Percentiles rank a stretch among this genome's conserved stretches.
Evolutionary conservation across 2,113 vertebrate species (phyloP).

Genomic region (Tachysurus vachellii): DNA sequence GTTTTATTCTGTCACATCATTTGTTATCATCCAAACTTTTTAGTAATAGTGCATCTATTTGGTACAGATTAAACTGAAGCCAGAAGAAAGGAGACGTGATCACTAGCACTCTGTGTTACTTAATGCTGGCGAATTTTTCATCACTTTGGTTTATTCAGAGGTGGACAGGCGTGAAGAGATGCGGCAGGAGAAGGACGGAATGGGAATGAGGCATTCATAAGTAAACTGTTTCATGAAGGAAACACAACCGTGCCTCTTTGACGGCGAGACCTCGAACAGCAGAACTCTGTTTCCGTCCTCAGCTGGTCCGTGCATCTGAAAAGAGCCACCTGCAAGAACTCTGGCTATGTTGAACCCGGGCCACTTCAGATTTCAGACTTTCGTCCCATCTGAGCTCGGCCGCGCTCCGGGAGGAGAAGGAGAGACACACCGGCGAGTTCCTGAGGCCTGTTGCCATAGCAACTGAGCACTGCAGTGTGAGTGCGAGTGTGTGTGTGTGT

Average conservation of each 20-base stretch:
- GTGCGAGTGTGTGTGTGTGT: not conserved
- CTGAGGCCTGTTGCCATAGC: constrained; percentile 73
- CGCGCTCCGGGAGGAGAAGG: constrained; percentile 57
- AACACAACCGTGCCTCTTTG: constrained; percentile 28
- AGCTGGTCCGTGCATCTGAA: constrained; percentile 33
- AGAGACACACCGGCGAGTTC: constrained; percentile 70
- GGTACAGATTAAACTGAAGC: not conserved
- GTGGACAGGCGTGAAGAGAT: constrained; percentile 14
- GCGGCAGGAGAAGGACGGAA: constrained; percentile 5
- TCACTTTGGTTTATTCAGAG: constrained; percentile 5
- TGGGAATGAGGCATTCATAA: constrained; percentile 28
- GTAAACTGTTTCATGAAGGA: constrained; percentile 35
- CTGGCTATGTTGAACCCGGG: constrained; percentile 61
- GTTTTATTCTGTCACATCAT: not conserved
- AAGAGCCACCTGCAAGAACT: constrained; percentile 38
- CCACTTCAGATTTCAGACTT: constrained; percentile 55
- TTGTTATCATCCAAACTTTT: not conserved
- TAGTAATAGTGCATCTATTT: not conserved
- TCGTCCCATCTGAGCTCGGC: constrained; percentile 58
- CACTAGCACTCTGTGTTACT: not conserved
- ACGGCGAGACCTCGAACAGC: constrained; percentile 11
- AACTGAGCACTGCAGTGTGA: constrained; percentile 59
- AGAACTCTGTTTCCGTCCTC: constrained; percentile 32
- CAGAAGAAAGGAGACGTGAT: not conserved
- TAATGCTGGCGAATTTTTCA: not conserved